These are phyloP conservation scores for Drosophila takahashii DNA, from an alignment of 1,140 invertebrate species.

Conservation along the genomic window DNA sequence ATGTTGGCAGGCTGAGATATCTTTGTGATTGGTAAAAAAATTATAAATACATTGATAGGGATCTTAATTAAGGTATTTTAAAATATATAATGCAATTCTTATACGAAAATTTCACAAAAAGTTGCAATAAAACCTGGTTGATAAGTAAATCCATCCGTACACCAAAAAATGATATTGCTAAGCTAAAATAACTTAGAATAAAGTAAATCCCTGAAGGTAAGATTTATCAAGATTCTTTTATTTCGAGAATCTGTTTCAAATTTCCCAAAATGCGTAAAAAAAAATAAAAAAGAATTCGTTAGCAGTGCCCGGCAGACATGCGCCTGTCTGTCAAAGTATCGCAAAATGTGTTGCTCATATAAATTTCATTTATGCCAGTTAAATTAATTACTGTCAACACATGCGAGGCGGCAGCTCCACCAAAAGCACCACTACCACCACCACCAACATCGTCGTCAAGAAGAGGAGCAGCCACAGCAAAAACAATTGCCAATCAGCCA, in stretches of 20 bases:
- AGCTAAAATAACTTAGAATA: no score
- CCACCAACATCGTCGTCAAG: constrained; percentile 16
- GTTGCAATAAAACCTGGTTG: no score
- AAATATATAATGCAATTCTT: no score
- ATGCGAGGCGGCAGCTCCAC: constrained; percentile 47
- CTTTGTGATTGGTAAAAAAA: no score
- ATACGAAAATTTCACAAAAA: no score
- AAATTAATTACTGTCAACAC: constrained; percentile 82
- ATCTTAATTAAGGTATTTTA: no score
- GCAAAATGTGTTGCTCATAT: constrained; percentile 69
- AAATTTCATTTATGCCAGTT: constrained; percentile 77
- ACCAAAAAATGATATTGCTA: no score
- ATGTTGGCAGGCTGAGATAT: not conserved
- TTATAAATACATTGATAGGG: no score
- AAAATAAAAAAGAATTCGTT: not conserved
- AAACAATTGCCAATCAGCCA: constrained; percentile 57
- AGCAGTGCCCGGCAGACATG: not conserved
- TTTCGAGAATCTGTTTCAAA: not conserved
- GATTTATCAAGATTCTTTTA: no score
- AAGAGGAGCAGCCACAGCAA: constrained; percentile 29
- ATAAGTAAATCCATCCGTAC: no score
- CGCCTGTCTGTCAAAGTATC: constrained; percentile 47
- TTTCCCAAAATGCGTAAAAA: not conserved
- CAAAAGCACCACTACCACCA: constrained; percentile 18
- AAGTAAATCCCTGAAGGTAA: no score